phyloP scores from a whole-genome alignment of 2,113 vertebrate species.

The Pogona vitticeps region DNA sequence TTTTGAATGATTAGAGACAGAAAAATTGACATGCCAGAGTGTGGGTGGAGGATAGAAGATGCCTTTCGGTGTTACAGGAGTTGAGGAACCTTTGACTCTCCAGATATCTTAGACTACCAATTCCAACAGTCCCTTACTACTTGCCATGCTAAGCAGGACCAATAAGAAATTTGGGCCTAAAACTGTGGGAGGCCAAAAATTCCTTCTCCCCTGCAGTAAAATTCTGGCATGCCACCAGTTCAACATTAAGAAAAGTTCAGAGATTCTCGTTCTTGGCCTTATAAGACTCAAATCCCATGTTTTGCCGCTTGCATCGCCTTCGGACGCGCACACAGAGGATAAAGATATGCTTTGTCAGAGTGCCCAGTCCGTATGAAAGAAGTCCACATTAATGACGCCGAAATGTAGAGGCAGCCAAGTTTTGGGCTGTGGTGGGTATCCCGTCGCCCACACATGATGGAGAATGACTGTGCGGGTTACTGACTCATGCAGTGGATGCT shows the following conservation, averaged over 20 bases:
- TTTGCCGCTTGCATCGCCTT: slow-evolving; percentile 1
- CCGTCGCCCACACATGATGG: not conserved
- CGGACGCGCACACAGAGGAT: slow-evolving; percentile 23
- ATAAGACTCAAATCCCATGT: not conserved
- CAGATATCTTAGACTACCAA: not conserved
- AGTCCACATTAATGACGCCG: not conserved
- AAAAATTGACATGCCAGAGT: not conserved
- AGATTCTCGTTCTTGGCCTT: not conserved
- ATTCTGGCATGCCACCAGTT: not conserved
- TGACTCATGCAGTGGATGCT: slow-evolving; percentile 56
- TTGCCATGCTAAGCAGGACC: not conserved
- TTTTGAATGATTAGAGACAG: not conserved
- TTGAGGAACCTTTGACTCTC: not conserved
- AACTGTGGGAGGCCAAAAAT: not conserved
- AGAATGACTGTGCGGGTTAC: slow-evolving; percentile 25
- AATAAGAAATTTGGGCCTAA: not conserved
- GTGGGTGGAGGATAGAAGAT: not conserved
- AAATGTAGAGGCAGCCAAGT: not conserved
- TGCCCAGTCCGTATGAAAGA: slow-evolving; percentile 52
- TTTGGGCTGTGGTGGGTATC: slow-evolving; percentile 22
- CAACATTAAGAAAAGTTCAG: not conserved
- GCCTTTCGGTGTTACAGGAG: not conserved
- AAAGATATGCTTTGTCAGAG: slow-evolving; percentile 45
- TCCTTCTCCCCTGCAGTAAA: not conserved
- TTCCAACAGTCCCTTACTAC: not conserved